Base-by-base conservation (phyloP, 2,797 vertebrate genomes). In the Peromyscus nudipes region DNA sequence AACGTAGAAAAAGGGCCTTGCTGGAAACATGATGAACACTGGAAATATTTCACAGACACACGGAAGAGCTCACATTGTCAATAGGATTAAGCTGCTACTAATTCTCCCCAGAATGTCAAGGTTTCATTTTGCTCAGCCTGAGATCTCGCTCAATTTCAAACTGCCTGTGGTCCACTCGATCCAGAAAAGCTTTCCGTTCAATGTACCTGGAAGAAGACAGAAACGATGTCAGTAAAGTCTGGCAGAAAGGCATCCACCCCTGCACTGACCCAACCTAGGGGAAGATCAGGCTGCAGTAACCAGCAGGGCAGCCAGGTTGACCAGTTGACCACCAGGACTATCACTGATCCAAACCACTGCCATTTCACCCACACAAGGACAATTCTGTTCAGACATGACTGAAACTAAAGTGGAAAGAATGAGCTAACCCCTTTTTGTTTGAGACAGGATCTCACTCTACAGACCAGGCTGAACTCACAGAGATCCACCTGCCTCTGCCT, bases 171-270 rank as follows among this genome's bases (percentile, higher is more conserved):
- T 99, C 99, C 62, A 99, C 99, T 0, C 99, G 99, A 97, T 99
- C 99, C 98, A 99, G 98, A 98, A 99, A 99, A 17, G 99, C 99
- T 97, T 99, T 99, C 97, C 99, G 99, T 98, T 99, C 99, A 94
- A 99, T 99, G 98, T 99, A 99, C 98, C 99, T 99, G 97, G 27
- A 94, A 96, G 84, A 92, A 96, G 93, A 97, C 91, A 97, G 84
- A 89, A 92, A 81, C 89, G 52, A 92, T 0, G 89, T 96, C 64
- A 0, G 0, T 0, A 52, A 87, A 88, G 84, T 21, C 21, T 25
- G 37, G 37, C 0, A 25, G 49, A 67, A 76, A 6, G 4, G 46
- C 14, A 57, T 76, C n/a, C 27, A 2, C 7, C 16, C 46, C 43
- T 16, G 69, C 57, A 37, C 1, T 1, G 29, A 5, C 67, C 25